Evolutionary conservation across 2,888 invertebrate genomes (phyloP).

Genomic region (Neoascia interrupta): DNA sequence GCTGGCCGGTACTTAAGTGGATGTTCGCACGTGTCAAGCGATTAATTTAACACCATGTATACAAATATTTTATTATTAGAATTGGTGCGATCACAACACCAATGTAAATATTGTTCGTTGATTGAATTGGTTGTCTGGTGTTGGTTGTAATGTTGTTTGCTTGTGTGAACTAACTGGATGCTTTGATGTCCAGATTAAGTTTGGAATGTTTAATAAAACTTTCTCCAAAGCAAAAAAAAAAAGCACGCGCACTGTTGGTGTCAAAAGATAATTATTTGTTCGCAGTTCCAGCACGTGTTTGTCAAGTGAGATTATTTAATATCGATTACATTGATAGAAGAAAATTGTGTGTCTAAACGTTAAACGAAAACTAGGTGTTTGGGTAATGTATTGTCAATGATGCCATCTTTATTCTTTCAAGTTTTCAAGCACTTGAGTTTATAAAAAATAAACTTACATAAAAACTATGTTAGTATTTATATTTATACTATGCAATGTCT

Average conservation of each 20-base stretch:
- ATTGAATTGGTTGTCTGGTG: constrained; percentile 66
- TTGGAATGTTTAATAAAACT: constrained; percentile 68
- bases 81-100: constrained; percentile 68
- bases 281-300: too few species aligned
- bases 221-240: constrained; percentile 18
- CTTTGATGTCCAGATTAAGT: constrained; percentile 67
- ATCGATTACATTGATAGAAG: too few species aligned
- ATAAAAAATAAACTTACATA: too few species aligned
- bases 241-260: constrained; percentile 34
- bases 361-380: too few species aligned
- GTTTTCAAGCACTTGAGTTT: too few species aligned
- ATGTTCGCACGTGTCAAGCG: constrained; percentile 62
- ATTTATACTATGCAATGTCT: too few species aligned
- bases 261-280: too few species aligned
- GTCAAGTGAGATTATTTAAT: too few species aligned
- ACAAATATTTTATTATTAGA: constrained; percentile 68
- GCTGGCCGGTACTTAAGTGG: constrained; percentile 58
- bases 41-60: constrained; percentile 70
- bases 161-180: constrained; percentile 37
- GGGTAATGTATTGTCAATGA: too few species aligned
- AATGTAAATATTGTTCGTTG: constrained; percentile 67
- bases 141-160: constrained; percentile 59
- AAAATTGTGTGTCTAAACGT: too few species aligned
- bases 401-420: too few species aligned
- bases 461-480: too few species aligned